A percentile compares a stretch with the other conserved stretches of the same genome.
These are phyloP conservation scores for Andrena hattorfiana DNA, from an alignment of 2,888 invertebrate genomes.

Conservation along the genomic window DNA sequence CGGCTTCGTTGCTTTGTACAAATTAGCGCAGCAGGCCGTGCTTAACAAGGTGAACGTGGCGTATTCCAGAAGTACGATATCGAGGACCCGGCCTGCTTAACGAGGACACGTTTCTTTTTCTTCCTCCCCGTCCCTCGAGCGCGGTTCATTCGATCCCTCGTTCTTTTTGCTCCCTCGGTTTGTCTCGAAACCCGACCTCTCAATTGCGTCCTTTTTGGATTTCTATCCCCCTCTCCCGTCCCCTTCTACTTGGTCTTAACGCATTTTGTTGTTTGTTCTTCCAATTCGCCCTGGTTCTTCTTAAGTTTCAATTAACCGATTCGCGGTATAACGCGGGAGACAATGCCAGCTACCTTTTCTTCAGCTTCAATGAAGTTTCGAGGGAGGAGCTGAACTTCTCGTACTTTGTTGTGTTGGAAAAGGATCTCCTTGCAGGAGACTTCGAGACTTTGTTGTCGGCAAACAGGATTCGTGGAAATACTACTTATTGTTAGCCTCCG, in stretches of 20 bases:
- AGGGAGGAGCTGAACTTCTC: neutral
- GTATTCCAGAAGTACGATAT: conserved; percentile 53
- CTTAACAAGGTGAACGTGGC: conserved; percentile 60
- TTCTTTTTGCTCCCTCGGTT: neutral
- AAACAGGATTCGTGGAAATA: neutral
- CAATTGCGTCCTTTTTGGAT: neutral
- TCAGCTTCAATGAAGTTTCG: neutral
- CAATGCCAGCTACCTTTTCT: neutral
- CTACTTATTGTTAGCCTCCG: neutral
- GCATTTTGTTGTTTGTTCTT: neutral
- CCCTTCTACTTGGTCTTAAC: neutral
- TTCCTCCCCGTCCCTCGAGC: conserved; percentile 4
- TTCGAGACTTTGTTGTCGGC: neutral
- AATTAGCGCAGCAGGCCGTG: conserved; percentile 68
- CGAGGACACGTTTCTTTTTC: conserved; percentile 44
- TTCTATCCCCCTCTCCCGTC: neutral
- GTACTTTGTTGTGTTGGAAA: neutral
- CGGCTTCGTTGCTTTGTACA: conserved; percentile 62
- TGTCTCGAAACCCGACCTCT: too few relatives aligned
- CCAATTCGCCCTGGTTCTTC: neutral
- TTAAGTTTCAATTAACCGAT: neutral
- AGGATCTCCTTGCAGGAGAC: neutral
- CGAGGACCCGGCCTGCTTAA: conserved; percentile 51
- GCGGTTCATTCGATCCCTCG: neutral
- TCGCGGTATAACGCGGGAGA: neutral